These are phyloP conservation scores for Tuta absoluta DNA, from an alignment of 2,888 invertebrate species.

Conservation along the genomic window DNA sequence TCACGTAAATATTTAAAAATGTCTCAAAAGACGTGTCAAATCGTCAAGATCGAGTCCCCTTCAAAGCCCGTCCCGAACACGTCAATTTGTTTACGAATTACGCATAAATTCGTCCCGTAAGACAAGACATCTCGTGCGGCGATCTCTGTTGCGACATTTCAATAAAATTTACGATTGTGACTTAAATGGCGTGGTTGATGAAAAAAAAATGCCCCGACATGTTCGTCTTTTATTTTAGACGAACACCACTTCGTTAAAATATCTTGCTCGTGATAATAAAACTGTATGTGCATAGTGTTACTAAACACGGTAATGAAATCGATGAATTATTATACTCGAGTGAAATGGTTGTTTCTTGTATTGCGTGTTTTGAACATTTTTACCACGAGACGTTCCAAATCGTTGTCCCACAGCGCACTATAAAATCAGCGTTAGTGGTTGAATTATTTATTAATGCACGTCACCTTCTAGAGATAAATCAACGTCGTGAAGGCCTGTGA, in stretches of 20 bases:
- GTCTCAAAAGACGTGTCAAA: slow-evolving; percentile 71
- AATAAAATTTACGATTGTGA: slow-evolving; percentile 81
- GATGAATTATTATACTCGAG: slow-evolving; percentile 52
- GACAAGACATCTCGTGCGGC: slow-evolving; percentile 78
- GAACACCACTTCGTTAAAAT: slow-evolving; percentile 77
- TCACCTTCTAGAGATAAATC: slow-evolving; percentile 19
- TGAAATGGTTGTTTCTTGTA: slow-evolving; percentile 31
- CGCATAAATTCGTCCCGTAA: slow-evolving; percentile 79
- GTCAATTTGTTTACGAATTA: slow-evolving; percentile 81
- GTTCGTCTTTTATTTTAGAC: slow-evolving; percentile 75
- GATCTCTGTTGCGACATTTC: slow-evolving; percentile 80
- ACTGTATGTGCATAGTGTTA: slow-evolving; percentile 64
- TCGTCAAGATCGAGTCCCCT: slow-evolving; percentile 64
- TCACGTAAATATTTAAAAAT: slow-evolving; percentile 55
- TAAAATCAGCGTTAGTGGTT: slow-evolving; percentile 21
- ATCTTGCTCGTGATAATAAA: slow-evolving; percentile 72
- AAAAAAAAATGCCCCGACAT: slow-evolving; percentile 71
- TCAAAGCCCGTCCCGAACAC: slow-evolving; percentile 70
- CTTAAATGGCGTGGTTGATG: slow-evolving; percentile 77
- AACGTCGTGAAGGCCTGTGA: slow-evolving; percentile 11
- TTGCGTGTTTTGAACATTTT: slow-evolving; percentile 36
- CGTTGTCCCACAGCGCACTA: slow-evolving; percentile 14
- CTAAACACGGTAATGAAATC: slow-evolving; percentile 64
- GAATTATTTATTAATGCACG: slow-evolving; percentile 22
- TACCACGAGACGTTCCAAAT: slow-evolving; percentile 4